Evolutionary conservation across 2,888 invertebrate genomes (phyloP).

Genomic region (Subacronicta megacephala): DNA sequence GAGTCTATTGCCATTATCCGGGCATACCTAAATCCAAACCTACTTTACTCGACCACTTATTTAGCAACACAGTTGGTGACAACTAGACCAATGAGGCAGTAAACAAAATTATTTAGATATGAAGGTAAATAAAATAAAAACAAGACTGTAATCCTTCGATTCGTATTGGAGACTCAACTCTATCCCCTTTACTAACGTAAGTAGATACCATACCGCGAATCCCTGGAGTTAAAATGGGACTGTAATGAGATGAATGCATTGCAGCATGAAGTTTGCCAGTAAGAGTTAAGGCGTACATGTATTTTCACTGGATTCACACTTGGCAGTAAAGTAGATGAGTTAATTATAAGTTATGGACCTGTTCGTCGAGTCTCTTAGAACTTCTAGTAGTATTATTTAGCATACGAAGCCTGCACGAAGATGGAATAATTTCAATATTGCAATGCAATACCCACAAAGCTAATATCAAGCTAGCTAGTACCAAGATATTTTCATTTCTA

Average conservation of each 20-base stretch:
- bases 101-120: neutral
- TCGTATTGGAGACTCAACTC: too few relatives aligned
- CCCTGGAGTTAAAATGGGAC: neutral
- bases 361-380: conserved; percentile 28
- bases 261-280: conserved; percentile 14
- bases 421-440: conserved; percentile 30
- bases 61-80: too few relatives aligned
- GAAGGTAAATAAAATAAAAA: neutral
- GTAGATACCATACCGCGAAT: neutral
- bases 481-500: too few relatives aligned
- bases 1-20: too few relatives aligned
- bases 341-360: conserved; percentile 60
- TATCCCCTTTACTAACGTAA: too few relatives aligned
- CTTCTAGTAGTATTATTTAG: conserved; percentile 39
- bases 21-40: too few relatives aligned
- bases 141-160: neutral
- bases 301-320: conserved; percentile 37
- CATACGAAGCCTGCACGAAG: conserved; percentile 25
- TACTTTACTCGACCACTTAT: too few relatives aligned
- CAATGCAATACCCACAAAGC: neutral
- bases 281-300: conserved; percentile 4
- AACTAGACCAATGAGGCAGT: too few relatives aligned
- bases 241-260: conserved; percentile 17
- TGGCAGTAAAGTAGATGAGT: conserved; percentile 34
- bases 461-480: too few relatives aligned